Evolutionary conservation across 2,113 vertebrate species (phyloP), one percentile per base, ranked within the genome.

Genomic region (Cyanistes caeruleus): DNA sequence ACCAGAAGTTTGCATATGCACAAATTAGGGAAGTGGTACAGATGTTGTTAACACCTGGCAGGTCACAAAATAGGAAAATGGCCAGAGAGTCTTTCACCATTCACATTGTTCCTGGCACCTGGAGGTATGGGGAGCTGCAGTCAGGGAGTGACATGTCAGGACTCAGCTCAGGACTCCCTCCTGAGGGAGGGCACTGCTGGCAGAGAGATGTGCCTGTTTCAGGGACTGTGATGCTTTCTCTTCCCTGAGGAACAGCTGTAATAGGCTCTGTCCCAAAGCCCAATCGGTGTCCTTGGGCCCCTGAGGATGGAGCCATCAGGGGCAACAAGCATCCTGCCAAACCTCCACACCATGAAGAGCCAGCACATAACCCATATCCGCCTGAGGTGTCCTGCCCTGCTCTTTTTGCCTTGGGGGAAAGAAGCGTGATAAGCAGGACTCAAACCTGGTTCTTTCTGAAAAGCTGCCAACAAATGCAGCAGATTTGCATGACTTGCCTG

Each of bases 321-420:
- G 20, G 3, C 24, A 60, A 20, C 9, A 39, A 70, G 10, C 2
- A 1, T 28, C 9, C 37, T 69, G 74, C 37, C 56, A 12, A 84
- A 58, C 9, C 46, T 11, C 13, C 23, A 30, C 4, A 11, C 5
- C 0, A 0, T 5, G 35, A n/a, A 31, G 35, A 70, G 8, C 22
- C 60, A 70, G n/a, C 24, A 77, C 56, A 23, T 15, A 59, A 9
- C 2, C 1, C 2, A 23, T 0, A 0, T 9, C 24, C 21, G 4
- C 0, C 0, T 56, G 44, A 89, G 58, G 19, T 33, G 44, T 93
- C 27, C 51, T 89, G 58, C 41, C 11, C 44, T 63, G 48, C 13
- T 28, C 4, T 35, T 22, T 39, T 23, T 25, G 18, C 6, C 27
- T 49, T 12, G 24, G 68, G 11, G 28, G 14, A 67, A 56, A 59